Percentiles rank a stretch among this genome's conserved stretches.
Evolutionary conservation across 2,797 vertebrate species (phyloP).

Genomic region (Loris lydekkerianus): DNA sequence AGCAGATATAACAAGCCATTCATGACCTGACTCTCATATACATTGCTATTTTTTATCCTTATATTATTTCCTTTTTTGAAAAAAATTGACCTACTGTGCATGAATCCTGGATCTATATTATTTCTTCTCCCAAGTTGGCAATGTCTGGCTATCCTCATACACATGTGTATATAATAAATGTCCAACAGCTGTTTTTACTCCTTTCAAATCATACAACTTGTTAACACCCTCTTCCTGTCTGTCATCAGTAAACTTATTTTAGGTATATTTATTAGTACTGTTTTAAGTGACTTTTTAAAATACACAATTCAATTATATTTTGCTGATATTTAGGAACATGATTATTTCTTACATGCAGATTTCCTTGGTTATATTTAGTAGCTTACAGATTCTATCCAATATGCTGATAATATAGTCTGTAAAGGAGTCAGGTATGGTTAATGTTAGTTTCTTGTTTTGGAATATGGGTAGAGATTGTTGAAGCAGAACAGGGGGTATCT

Average conservation of each 20-base stretch:
- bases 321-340: neutral
- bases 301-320: neutral
- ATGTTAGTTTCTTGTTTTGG: neutral
- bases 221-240: neutral
- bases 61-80: neutral
- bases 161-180: neutral
- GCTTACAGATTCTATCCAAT: neutral
- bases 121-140: neutral
- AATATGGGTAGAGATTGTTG: accelerated
- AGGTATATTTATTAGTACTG: neutral
- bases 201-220: neutral
- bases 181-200: neutral
- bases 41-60: neutral
- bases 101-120: neutral
- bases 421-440: neutral
- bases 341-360: neutral
- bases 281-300: neutral
- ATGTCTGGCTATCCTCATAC: neutral
- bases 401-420: neutral
- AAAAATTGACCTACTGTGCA: neutral
- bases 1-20: neutral
- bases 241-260: neutral
- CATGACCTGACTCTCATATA: neutral
- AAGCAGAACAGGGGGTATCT: accelerated
- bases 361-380: neutral